Base-by-base conservation (phyloP, 2,113 vertebrate species). In the Ammodytes marinus region DNA sequence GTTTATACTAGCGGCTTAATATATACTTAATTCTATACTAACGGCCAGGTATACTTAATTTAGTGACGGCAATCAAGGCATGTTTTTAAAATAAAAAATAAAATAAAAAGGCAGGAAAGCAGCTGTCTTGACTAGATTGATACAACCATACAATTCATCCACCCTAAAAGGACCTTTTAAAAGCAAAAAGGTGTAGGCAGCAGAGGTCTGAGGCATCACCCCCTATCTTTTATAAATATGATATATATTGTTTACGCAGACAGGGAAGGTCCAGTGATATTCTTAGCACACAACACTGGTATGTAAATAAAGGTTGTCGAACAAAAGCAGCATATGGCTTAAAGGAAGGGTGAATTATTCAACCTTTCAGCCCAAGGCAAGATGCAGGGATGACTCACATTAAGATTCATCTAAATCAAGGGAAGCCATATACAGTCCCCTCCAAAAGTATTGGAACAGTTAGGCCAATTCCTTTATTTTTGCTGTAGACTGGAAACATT, bases 211-310 rank as follows among this genome's bases (percentile, higher is more conserved):
- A 65, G 27, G 40, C 65, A 66, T 67, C 77, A 74, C 49, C 57
- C 43, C 74, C 10, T 55, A 13, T 9, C 35, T 72, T 60, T 40
- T 49, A 82, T 76, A 83, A 81, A 88, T 57, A 83, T n/a, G n/a
- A 47, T 80, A 15, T 27, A 65, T 14, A 65, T 59, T 76, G 76
- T 79, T 72, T 53, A 67, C 69, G 35, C 54, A 47, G n/a, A 70
- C 47, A 35, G 54, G 52, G 50, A 59, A 59, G 52, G 13, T 42
- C 47, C 1, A 1, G 2, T 69, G 87, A 82, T 71, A 84, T 89
- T 83, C 63, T 81, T 60, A 53, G 59, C 46, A 73, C 40, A 81
- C 74, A 67, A 47, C 67, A 82, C 37, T 66, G 47, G 11, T 53
- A 61, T 47, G 60, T 46, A 60, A 69, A 70, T 72, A 60, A 82